Evolutionary conservation across 2,888 invertebrate species (phyloP), one percentile per base, ranked within the genome.

Genomic region (Heliconius ethilla): DNA sequence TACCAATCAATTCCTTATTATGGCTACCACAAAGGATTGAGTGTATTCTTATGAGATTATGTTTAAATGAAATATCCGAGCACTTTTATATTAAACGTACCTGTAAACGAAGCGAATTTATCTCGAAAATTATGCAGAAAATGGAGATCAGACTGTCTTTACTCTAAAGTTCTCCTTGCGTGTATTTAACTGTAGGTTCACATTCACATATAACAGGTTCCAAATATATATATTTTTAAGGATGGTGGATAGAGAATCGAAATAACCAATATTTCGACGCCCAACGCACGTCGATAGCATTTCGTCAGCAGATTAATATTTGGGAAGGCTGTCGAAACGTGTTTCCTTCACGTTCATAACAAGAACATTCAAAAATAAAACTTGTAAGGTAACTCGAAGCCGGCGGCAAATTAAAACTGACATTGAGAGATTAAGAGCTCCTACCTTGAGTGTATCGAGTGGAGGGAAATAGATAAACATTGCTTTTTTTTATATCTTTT

Each of bases 391-490:
- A 94, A 94, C 91, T 88, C 89, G 94, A 94, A 88, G 89, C 92
- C 86, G 85, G 88, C 86, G 87, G 88, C 90, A 94, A 94, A 94
- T 94, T 93, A 94, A 92, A 89, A 89, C 91, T 89, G 94, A 94
- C 94, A 92, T 91, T 94, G 94, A 94, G 92, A 93, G 91, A 94
- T 94, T 93, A 94, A 91, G 92, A 89, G 89, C 87, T 85, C 84
- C 83, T 80, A 86, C 87, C 88, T 89, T 85, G 88, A 88, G 88
- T 89, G 88, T 90, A 88, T 88, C 84, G 87, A 85, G 84, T 85
- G 82, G 82, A 83, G 83, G 82, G 85, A 83, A 84, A 86, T 85
- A 86, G 84, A 87, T 82, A 85, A 85, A 85, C 84, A 85, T 83
- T 82, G 25, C 69, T 69, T 69, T 69, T 69, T 51, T 51, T 51